A percentile compares a stretch with the other conserved stretches of the same genome.
phyloP scores from a whole-genome alignment of 2,113 vertebrate species.

The Dendropsophus ebraccatus region DNA sequence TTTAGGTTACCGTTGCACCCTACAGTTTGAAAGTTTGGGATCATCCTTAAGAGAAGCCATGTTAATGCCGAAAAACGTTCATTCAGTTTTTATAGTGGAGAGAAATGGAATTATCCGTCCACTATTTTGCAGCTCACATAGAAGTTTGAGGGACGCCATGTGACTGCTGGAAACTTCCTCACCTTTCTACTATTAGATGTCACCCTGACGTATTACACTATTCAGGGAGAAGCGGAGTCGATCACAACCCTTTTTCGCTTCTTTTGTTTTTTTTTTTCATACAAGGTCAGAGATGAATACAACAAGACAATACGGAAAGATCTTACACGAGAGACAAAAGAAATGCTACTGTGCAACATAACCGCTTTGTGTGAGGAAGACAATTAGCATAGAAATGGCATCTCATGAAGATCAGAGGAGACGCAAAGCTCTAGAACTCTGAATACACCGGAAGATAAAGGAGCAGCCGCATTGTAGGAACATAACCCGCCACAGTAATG shows the following conservation, averaged over 20 bases:
- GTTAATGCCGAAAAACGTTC: not conserved
- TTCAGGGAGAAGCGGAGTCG: not conserved
- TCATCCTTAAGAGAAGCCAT: not conserved
- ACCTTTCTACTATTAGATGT: not conserved
- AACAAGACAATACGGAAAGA: conserved; percentile 33
- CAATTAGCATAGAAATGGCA: conserved; percentile 25
- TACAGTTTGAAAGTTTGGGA: not conserved
- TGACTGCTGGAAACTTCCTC: conserved; percentile 1
- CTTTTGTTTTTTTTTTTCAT: not conserved
- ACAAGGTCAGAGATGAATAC: conserved; percentile 36
- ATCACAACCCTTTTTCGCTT: conserved; percentile 11
- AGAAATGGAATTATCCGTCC: not conserved
- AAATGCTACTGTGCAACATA: conserved; percentile 29
- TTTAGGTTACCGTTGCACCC: not conserved
- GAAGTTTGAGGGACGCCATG: not conserved
- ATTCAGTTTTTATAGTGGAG: not conserved
- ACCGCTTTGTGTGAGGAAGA: not conserved
- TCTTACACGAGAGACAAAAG: not conserved
- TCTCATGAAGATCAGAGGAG: conserved; percentile 32
- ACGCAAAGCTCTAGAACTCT: not conserved
- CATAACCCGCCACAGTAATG: not conserved
- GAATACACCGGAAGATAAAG: not conserved
- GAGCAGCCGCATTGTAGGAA: not conserved
- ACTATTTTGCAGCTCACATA: not conserved
- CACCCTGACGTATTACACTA: conserved; percentile 9